phyloP scores from a whole-genome alignment of 2,888 invertebrate species.

The Aphrophora alni region DNA sequence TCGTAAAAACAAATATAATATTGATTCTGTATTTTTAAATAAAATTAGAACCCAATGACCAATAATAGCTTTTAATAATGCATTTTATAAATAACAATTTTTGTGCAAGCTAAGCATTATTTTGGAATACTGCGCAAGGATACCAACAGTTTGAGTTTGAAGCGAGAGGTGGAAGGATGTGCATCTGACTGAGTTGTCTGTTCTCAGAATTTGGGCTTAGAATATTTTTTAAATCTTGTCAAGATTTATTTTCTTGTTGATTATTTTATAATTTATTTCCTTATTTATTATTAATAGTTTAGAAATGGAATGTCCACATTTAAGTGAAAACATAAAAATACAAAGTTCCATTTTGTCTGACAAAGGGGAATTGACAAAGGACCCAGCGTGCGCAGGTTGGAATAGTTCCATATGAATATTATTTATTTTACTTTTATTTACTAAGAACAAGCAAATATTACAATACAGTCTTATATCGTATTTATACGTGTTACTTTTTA shows the following conservation, averaged over 20 bases:
- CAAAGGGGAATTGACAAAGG: conserved; percentile 67
- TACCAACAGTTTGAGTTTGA: not conserved
- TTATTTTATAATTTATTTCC: not conserved
- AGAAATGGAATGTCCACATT: conserved; percentile 72
- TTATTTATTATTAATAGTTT: not conserved
- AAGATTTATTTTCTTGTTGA: not conserved
- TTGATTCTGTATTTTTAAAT: not conserved
- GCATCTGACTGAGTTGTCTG: not conserved
- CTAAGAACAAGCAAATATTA: not conserved
- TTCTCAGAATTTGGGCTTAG: not conserved
- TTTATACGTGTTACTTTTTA: not conserved
- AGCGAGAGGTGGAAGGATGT: not conserved
- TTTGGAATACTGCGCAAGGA: not conserved
- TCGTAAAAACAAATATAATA: not conserved
- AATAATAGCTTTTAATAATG: not conserved
- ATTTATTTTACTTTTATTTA: conserved; percentile 12
- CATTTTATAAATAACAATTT: not conserved
- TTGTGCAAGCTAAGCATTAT: not conserved
- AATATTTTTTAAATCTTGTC: not conserved
- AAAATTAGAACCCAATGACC: not conserved
- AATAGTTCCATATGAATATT: not conserved
- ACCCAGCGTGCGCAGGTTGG: conserved; percentile 68
- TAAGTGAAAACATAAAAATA: conserved; percentile 69
- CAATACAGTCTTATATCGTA: not conserved
- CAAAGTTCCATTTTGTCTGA: conserved; percentile 61